Evolutionary conservation across 2,888 invertebrate genomes (phyloP), one percentile per base, ranked within the genome.

Genomic region (Erebia aethiops): DNA sequence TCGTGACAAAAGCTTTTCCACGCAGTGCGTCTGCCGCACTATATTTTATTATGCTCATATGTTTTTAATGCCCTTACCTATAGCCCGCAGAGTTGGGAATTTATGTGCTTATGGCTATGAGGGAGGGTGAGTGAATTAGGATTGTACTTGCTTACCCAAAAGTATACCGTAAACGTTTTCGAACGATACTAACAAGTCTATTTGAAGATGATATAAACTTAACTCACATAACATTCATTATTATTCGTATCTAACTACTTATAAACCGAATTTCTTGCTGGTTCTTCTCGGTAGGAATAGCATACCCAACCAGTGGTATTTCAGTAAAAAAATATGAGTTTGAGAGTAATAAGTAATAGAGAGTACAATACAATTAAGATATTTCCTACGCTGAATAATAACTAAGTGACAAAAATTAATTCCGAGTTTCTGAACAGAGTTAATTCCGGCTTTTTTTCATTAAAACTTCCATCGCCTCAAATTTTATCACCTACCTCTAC

Each of bases 1-100:
- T 86, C 85, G 82, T 82, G 83, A 89, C 90, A 88, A 90, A 88
- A 86, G 89, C 85, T 85, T 85, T 67, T 82, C 81, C 81, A 86
- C 85, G 78, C 83, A 72, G 63, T 63, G 83, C 85, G 85, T 85
- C 82, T 84, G 80, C 77, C 80, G 80, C 80, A 69, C 61, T 71
- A 69, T 64, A 70, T 67, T 51, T 21, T 56, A 61, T 68, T 56
- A 68, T 68, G 49, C 61, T 71, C 56, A 35, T 67, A 58, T 67
- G 67, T 46, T 67, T 58, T 67, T 66, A 58, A 58, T 58, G 35
- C 57, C 67, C 21, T 58, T 49, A 67, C 46, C 46, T 46, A 5
- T 49, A 46, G 46, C 43, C 43, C 43, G 49, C 49, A 21, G 46
- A 62, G 62, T 21, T 21, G 56, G 26, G 56, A 26, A 26, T 57